These are phyloP conservation scores for Etheostoma nigrum DNA, from an alignment of 2,797 vertebrate species.

Conservation along the genomic window DNA sequence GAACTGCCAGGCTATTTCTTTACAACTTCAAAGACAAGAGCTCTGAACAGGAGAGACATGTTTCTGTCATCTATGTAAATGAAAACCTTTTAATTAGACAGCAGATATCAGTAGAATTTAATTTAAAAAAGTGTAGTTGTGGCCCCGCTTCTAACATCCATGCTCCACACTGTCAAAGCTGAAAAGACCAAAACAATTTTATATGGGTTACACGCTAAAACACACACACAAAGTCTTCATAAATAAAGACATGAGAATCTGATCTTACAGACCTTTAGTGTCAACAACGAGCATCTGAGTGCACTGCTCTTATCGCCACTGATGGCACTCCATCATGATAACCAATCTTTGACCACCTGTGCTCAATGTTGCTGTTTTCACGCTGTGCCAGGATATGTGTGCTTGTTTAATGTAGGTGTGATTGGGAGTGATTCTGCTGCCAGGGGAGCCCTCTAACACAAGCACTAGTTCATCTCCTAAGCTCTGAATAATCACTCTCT, in stretches of 20 bases:
- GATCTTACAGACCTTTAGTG: conserved; percentile 27
- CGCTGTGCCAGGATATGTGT: conserved; percentile 49
- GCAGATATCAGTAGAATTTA: background rate
- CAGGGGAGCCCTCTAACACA: conserved; percentile 73
- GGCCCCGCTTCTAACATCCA: background rate
- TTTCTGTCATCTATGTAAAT: conserved; percentile 20
- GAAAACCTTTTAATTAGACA: conserved; percentile 21
- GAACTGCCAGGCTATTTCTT: conserved; percentile 28
- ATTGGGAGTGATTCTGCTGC: conserved; percentile 77
- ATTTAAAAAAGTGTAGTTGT: background rate
- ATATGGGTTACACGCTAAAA: conserved; percentile 30
- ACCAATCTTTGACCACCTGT: conserved; percentile 55
- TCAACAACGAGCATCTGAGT: conserved; percentile 8
- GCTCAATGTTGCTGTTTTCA: conserved; percentile 48
- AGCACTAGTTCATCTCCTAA: conserved; percentile 76
- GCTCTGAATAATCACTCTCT: conserved; percentile 82
- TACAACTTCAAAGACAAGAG: conserved; percentile 13
- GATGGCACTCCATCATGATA: conserved; percentile 43
- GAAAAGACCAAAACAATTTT: conserved; percentile 19
- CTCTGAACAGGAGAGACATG: conserved; percentile 31
- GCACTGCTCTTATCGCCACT: conserved; percentile 31
- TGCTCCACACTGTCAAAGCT: background rate
- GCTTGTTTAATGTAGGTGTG: conserved; percentile 79
- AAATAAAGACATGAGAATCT: conserved; percentile 26
- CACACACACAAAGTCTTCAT: conserved; percentile 26